Evolutionary conservation across 2,888 invertebrate genomes (phyloP).

Genomic region (Melieria picta): DNA sequence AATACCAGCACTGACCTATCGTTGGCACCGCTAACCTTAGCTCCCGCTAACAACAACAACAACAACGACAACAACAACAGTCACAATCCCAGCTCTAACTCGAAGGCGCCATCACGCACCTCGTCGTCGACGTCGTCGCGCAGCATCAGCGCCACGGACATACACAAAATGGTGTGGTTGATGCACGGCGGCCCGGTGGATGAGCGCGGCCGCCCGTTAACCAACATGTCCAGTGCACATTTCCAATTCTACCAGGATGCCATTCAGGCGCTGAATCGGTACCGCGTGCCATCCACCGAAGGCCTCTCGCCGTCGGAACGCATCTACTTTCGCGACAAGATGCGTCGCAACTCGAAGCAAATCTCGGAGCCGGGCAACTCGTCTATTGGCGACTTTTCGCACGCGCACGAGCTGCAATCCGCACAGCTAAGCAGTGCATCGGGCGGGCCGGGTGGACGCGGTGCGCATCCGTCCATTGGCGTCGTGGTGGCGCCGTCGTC

Average conservation of each 20-base stretch:
- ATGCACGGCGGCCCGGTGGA: conserved; percentile 59
- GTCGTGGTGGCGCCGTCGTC: conserved; percentile 49
- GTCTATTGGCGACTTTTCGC: conserved; percentile 42
- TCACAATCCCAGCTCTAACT: conserved; percentile 66
- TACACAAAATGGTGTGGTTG: conserved; percentile 65
- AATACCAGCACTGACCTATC: conserved; percentile 11
- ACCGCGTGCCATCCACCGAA: conserved; percentile 48
- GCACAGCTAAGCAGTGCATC: conserved; percentile 32
- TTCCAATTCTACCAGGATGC: conserved; percentile 62
- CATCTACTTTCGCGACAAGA: conserved; percentile 54
- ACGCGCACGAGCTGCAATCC: conserved; percentile 38
- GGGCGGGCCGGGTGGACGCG: conserved; percentile 26
- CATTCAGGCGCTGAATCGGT: conserved; percentile 54
- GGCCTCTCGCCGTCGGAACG: conserved; percentile 56
- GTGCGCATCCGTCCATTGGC: conserved; percentile 43
- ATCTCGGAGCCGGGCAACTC: conserved; percentile 53
- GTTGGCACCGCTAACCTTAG: conserved; percentile 42
- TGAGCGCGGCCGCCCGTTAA: conserved; percentile 53
- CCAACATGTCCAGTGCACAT: conserved; percentile 58
- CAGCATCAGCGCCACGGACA: conserved; percentile 68
- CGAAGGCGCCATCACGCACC: conserved; percentile 73
- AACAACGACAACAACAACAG: conserved; percentile 66
- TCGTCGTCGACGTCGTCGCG: conserved; percentile 71
- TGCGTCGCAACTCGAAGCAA: conserved; percentile 55
- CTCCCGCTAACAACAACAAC: conserved; percentile 42